A percentile compares a stretch with the other conserved stretches of the same genome.
Evolutionary conservation across 2,888 invertebrate species (phyloP).

Genomic region (Drosophila meridionalis): DNA sequence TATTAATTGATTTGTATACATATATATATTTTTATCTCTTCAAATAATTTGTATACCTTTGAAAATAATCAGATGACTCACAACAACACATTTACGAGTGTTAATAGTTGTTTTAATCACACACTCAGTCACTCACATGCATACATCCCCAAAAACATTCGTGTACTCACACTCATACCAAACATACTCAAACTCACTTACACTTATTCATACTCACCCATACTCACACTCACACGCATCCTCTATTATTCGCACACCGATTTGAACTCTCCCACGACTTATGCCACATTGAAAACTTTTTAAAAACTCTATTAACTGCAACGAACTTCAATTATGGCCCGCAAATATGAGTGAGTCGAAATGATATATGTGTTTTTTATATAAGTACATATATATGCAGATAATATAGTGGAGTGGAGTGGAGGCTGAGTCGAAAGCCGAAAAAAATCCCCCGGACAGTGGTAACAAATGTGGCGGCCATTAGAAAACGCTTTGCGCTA

Average conservation of each 20-base stretch:
- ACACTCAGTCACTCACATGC: neutral
- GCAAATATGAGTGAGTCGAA: conserved; percentile 35
- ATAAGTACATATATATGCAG: conserved; percentile 23
- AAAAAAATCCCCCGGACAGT: conserved; percentile 46
- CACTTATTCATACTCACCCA: too few species aligned
- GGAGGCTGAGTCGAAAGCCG: neutral
- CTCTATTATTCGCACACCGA: neutral
- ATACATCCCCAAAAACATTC: too few species aligned
- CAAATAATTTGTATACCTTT: too few species aligned
- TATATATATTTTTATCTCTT: too few species aligned
- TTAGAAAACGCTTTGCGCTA: conserved; percentile 77
- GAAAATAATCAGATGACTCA: too few species aligned
- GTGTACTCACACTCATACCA: too few species aligned
- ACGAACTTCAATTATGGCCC: conserved; percentile 43
- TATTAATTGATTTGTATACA: too few species aligned
- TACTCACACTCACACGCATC: neutral
- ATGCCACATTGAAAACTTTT: conserved; percentile 6
- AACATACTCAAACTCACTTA: too few species aligned
- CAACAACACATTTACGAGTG: too few species aligned
- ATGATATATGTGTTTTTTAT: conserved; percentile 57
- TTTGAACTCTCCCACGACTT: conserved; percentile 46
- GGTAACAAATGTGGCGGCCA: conserved; percentile 68
- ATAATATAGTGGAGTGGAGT: neutral
- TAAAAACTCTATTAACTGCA: conserved; percentile 58
- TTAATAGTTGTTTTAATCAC: too few species aligned